Base-by-base conservation (phyloP, 2,797 vertebrate genomes). In the Gadopsis marmoratus region DNA sequence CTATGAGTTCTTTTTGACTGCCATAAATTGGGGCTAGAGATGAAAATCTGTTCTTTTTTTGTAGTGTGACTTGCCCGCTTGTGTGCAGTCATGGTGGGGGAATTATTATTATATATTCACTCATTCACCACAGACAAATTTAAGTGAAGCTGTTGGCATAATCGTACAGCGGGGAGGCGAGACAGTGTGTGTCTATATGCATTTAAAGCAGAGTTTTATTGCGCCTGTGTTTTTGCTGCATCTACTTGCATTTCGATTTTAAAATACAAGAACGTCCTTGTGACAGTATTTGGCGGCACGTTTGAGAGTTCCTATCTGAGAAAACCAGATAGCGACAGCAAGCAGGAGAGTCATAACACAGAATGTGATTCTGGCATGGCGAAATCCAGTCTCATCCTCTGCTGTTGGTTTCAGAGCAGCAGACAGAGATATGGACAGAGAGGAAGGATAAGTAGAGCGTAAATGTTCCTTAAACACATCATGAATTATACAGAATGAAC, bases 401-500 rank as follows among this genome's bases (percentile, higher is more conserved):
- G 81, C 86, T 79, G 86, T 81, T 84, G 86, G 82, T 50, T 47
- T 64, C 58, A 78, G 80, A 76, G 83, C 73, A 71, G 83, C 86
- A 81, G 81, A 81, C 74, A 81, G 64, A 90, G 80, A 88, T 84
- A 83, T 21, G 81, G 84, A 86, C 63, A 26, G 74, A 85, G 79
- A 54, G 76, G 70, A 39, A 41, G 87, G 88, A 90, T 86, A 88
- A 92, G 85, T 88, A 65, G 80, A 90, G 85, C 74, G 59, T 86
- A 86, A 89, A 88, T 76, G 86, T 88, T 85, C 79, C 84, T 83
- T 88, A 66, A 89, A 82, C 81, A 90, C 76, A 78, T 90, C 84
- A 79, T 90, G 89, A 85, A 86, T 90, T 87, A 48, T 5, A 4
- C 6, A 31, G 7, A 56, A 55, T 3, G 5, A 23, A 16, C 31